Evolutionary conservation across 2,888 invertebrate genomes (phyloP).

Genomic region (Metallyticus violacea): DNA sequence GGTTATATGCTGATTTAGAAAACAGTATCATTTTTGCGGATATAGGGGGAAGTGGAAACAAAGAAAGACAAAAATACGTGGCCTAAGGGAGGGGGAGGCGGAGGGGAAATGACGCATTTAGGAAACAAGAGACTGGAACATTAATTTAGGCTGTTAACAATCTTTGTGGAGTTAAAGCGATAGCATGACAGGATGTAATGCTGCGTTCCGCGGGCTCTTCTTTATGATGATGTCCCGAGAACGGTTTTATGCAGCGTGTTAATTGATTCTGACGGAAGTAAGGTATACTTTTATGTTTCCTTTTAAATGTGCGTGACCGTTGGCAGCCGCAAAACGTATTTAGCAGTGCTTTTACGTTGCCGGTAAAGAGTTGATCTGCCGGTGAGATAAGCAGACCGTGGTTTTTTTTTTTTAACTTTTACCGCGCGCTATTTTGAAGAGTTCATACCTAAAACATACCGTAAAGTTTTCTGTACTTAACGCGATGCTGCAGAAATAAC

Average conservation of each 20-base stretch:
- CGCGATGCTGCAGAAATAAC: too few relatives aligned
- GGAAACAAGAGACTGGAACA: background rate
- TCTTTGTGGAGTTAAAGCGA: background rate
- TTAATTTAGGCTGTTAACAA: background rate
- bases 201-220: too few relatives aligned
- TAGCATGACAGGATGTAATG: background rate
- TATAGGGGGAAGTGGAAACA: background rate
- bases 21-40: background rate
- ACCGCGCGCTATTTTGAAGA: too few relatives aligned
- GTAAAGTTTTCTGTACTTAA: too few relatives aligned
- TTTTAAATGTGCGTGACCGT: background rate
- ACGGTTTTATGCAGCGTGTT: background rate
- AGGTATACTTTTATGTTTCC: background rate
- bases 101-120: background rate
- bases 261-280: background rate
- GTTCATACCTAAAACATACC: too few relatives aligned
- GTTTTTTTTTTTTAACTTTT: background rate
- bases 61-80: background rate
- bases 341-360: background rate
- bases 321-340: background rate
- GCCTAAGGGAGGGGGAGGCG: background rate
- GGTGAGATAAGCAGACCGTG: background rate
- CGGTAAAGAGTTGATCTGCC: background rate
- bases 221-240: background rate
- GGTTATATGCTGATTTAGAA: slow-evolving; percentile 15